Evolutionary conservation across 2,888 invertebrate genomes (phyloP).

Genomic region (Mycogona germanica): DNA sequence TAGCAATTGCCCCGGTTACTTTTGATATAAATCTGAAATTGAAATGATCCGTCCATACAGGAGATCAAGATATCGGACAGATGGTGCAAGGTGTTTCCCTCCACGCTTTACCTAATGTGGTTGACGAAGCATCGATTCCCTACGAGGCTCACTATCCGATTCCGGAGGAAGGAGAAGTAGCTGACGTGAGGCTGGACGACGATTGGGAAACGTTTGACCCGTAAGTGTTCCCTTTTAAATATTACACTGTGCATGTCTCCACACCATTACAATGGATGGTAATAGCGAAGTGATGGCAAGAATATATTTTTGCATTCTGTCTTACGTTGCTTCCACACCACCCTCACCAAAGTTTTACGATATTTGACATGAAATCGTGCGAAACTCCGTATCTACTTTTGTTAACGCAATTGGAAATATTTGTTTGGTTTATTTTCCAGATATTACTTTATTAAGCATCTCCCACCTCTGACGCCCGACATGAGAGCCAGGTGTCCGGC

Average conservation of each 20-base stretch:
- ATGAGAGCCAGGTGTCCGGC: constrained; percentile 65
- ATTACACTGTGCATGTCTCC: neutral
- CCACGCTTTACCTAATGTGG: neutral
- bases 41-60: too few species aligned
- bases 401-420: too few species aligned
- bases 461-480: constrained; percentile 66
- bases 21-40: too few species aligned
- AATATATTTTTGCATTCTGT: neutral
- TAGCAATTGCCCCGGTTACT: too few species aligned
- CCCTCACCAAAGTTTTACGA: neutral
- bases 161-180: constrained; percentile 28
- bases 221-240: constrained; percentile 24
- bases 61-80: too few species aligned
- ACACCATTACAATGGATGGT: too few species aligned
- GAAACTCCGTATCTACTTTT: too few species aligned
- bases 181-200: constrained; percentile 37
- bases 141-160: constrained; percentile 23
- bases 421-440: constrained; percentile 26
- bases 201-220: constrained; percentile 77
- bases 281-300: neutral
- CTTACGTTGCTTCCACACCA: neutral
- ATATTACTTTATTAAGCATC: constrained; percentile 79
- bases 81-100: too few species aligned
- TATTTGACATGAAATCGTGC: neutral
- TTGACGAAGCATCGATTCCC: constrained; percentile 2